Conservation (phyloP, 2,888 invertebrate genomes). For the Hybos culiciformis region DNA sequence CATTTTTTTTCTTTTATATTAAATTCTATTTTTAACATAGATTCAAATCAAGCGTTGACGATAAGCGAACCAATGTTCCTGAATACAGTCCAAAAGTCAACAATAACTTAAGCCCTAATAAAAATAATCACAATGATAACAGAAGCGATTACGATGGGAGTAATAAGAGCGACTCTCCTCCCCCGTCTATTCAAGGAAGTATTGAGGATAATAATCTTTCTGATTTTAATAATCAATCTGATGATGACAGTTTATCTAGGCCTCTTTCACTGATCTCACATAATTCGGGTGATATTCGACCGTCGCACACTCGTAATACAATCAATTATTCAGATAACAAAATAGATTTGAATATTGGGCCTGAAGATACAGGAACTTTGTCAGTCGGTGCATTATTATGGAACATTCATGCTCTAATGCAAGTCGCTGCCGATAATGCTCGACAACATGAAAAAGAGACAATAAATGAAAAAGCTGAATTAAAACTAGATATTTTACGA, state of each 20-base stretch:
- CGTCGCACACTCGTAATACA: no score
- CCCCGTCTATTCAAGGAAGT: background rate
- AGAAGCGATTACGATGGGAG: background rate
- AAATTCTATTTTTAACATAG: no score
- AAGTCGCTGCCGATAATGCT: slow-evolving; percentile 85
- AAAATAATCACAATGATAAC: no score
- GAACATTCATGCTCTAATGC: slow-evolving; percentile 81
- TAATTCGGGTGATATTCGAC: no score
- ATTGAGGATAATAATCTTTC: background rate
- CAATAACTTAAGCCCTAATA: no score
- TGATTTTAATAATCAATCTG: background rate
- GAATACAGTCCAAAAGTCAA: no score
- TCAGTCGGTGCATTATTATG: slow-evolving; percentile 80
- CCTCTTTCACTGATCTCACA: background rate
- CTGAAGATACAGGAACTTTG: slow-evolving; percentile 31
- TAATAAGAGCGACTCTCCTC: background rate
- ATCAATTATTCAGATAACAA: background rate
- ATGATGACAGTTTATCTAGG: background rate
- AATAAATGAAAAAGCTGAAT: slow-evolving; percentile 85
- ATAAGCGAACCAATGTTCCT: no score
- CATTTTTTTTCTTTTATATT: no score
- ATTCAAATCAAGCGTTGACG: no score
- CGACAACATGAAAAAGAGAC: slow-evolving; percentile 83
- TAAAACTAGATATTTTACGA: slow-evolving; percentile 79
- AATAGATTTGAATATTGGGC: background rate